A percentile compares a stretch with the other conserved stretches of the same genome.
phyloP scores from a whole-genome alignment of 2,888 invertebrate genomes.

The Venustoraphidia nigricollis region DNA sequence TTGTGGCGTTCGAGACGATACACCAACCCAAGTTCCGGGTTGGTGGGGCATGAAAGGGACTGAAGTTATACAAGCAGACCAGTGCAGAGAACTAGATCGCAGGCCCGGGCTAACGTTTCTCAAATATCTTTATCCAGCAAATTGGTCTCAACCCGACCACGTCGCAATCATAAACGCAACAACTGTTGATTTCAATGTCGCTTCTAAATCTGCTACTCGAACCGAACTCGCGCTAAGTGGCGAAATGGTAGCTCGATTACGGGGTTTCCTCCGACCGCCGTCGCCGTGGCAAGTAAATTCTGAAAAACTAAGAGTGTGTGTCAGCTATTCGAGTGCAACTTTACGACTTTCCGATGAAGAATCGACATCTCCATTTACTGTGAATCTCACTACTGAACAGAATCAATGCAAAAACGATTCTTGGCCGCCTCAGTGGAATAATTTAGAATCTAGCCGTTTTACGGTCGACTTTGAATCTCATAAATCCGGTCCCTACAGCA shows the following conservation, averaged over 20 bases:
- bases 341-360: slow-evolving; percentile 36
- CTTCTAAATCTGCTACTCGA: slow-evolving; percentile 47
- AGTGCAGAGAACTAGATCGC: slow-evolving; percentile 63
- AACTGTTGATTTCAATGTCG: slow-evolving; percentile 62
- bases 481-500: slow-evolving; percentile 39
- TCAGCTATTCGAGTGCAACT: slow-evolving; percentile 59
- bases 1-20: slow-evolving; percentile 63
- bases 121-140: slow-evolving; percentile 75
- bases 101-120: slow-evolving; percentile 81
- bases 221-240: slow-evolving; percentile 54
- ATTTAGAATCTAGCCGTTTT: slow-evolving; percentile 27
- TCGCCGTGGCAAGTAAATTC: slow-evolving; percentile 49
- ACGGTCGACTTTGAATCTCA: slow-evolving; percentile 31
- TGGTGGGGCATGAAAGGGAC: slow-evolving; percentile 83
- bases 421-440: slow-evolving; percentile 32
- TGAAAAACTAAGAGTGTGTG: slow-evolving; percentile 61
- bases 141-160: slow-evolving; percentile 76
- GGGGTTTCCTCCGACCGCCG: slow-evolving; percentile 73
- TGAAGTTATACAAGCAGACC: slow-evolving; percentile 42
- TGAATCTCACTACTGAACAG: slow-evolving; percentile 50
- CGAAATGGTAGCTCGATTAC: slow-evolving; percentile 57
- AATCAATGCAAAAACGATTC: slow-evolving; percentile 52
- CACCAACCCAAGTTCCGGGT: slow-evolving; percentile 64
- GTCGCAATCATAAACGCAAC: slow-evolving; percentile 78
- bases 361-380: slow-evolving; percentile 32